Conservation (phyloP, 2,888 invertebrate genomes). For the Ochropleura leucogaster region DNA sequence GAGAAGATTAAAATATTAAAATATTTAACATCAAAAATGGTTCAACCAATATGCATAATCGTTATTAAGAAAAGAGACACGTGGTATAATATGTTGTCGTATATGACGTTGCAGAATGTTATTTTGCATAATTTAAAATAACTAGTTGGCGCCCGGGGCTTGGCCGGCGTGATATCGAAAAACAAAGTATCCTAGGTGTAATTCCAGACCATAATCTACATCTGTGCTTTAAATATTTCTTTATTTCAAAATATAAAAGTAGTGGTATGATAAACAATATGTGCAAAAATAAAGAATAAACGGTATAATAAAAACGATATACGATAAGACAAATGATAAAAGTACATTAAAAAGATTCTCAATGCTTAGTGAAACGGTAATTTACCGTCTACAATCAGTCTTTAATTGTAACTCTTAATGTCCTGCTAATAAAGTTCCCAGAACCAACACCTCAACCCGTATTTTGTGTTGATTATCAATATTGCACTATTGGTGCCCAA, state of each 20-base stretch:
- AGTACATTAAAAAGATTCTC: background rate
- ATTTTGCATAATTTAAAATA: background rate
- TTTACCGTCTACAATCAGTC: background rate
- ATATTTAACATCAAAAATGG: background rate
- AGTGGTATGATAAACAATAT: too few relatives aligned
- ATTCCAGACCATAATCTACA: too few relatives aligned
- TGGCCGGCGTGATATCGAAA: too few relatives aligned
- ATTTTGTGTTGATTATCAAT: too few relatives aligned
- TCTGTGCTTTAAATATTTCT: too few relatives aligned
- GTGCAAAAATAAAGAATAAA: too few relatives aligned
- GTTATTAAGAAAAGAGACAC: conserved; percentile 12
- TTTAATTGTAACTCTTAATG: background rate
- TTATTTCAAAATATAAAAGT: too few relatives aligned
- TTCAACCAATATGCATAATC: background rate
- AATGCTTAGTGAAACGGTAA: background rate
- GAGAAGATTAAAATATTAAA: too few relatives aligned
- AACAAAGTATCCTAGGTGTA: too few relatives aligned
- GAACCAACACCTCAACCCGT: too few relatives aligned
- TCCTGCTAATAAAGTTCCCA: background rate
- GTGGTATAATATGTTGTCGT: background rate
- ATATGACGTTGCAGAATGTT: background rate
- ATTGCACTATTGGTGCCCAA: background rate
- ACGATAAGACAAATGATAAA: background rate
- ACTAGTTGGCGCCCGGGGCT: too few relatives aligned
- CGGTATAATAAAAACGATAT: conserved; percentile 6